Base-by-base conservation (phyloP, 2,888 invertebrate species). In the Microctonus brassicae region DNA sequence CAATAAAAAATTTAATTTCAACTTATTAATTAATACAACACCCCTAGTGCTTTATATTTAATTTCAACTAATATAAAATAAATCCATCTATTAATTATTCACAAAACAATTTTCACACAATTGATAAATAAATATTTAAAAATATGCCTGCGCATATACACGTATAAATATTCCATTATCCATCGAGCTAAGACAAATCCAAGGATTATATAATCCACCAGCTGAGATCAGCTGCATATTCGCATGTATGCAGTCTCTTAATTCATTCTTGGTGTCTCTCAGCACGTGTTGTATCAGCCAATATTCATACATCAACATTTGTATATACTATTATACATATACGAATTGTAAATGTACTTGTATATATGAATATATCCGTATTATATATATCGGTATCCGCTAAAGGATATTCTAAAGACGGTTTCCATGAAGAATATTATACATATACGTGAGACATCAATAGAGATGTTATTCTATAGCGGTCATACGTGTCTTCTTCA, bases 221-320 rank as follows among this genome's bases (percentile, higher is more conserved):
- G n/a, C 33, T 47, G 17, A 42, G 52, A 63, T 26, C 24, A 20
- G 17, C n/a, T n/a, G n/a, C n/a, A n/a, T n/a, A n/a, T n/a, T n/a
- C 52, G 29, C 24, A 7, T 17, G 24, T 29, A 6, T 22, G 26
- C 9, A 10, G 39, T n/a, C n/a, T n/a, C n/a, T 52, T 11, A 26
- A 29, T 52, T 24, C n/a, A 63, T 47, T 29, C 17, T 47, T 20
- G 17, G 47, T 47, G 6, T 20, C n/a, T n/a, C n/a, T 9, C 6
- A 47, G 17, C 17, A 17, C 47, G 29, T 20, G 17, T n/a, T 24
- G 33, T 39, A 47, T 47, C 33, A 42, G 47, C 63, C 47, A 39
- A 63, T 47, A 63, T 63, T 63, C 63, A 63, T 63, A 63, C 20
- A 47, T 63, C 52, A 63, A 20, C 52, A 26, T 63, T n/a, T n/a